Evolutionary conservation across 1,140 invertebrate species (phyloP).

Genomic region (Drosophila asahinai): DNA sequence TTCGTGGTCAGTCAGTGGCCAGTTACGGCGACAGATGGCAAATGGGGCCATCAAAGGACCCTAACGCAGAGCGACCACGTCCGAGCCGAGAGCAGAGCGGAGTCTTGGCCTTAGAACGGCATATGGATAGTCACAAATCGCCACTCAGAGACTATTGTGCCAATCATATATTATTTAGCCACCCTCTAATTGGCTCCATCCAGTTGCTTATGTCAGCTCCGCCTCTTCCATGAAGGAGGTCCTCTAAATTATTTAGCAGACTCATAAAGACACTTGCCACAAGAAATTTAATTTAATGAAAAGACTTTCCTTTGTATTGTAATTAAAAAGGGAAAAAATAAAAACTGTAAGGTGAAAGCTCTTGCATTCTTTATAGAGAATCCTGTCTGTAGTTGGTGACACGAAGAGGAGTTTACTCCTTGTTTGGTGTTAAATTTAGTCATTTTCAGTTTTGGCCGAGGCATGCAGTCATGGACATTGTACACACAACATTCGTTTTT

Average conservation of each 20-base stretch:
- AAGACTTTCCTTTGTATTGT: background rate
- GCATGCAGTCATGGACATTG: constrained; percentile 17
- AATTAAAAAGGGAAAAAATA: no score
- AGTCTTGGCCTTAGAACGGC: background rate
- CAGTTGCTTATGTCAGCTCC: background rate
- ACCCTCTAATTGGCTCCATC: constrained; percentile 3
- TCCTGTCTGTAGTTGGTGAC: background rate
- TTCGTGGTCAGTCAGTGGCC: constrained; percentile 12
- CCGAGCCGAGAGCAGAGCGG: constrained; percentile 1
- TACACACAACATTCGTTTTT: constrained; percentile 43
- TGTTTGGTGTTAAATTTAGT: constrained; percentile 38
- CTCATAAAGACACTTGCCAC: background rate
- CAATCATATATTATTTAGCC: constrained; percentile 17
- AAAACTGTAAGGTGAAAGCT: background rate
- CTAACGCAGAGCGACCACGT: background rate
- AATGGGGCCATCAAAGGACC: constrained; percentile 35
- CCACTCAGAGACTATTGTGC: constrained; percentile 15
- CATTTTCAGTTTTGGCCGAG: constrained; percentile 32
- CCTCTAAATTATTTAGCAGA: constrained; percentile 1
- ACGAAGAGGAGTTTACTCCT: background rate
- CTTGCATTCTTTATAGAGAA: background rate
- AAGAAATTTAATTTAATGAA: background rate
- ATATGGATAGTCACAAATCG: constrained; percentile 19
- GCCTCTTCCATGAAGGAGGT: no score
- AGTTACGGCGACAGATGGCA: constrained; percentile 41